These are phyloP conservation scores for Andrena praecox DNA, from an alignment of 2,888 invertebrate species.

Conservation along the genomic window DNA sequence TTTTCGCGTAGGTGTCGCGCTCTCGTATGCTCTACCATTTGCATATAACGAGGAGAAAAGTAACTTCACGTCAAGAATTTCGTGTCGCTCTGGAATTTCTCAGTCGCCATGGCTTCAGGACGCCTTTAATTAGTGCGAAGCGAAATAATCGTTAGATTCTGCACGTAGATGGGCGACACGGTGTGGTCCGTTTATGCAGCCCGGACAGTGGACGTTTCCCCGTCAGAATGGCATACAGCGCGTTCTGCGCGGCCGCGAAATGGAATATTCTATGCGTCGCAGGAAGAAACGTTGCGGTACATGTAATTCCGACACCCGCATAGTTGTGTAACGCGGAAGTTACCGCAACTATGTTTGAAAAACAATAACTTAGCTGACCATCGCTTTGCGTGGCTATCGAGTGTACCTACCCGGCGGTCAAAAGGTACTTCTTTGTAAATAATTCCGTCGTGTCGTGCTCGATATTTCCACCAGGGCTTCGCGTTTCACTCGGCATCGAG, in stretches of 20 bases:
- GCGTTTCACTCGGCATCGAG: neutral
- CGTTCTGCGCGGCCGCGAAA: neutral
- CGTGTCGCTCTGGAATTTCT: neutral
- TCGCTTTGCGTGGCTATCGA: too few species aligned
- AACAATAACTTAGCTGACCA: too few species aligned
- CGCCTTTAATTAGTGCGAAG: constrained; percentile 9
- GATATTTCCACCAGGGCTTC: neutral
- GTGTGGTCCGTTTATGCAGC: neutral
- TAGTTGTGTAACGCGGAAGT: too few species aligned
- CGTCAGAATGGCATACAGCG: neutral
- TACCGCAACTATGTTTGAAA: too few species aligned
- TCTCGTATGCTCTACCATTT: neutral
- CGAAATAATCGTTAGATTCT: neutral
- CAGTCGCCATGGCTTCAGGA: neutral
- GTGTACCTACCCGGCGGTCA: too few species aligned
- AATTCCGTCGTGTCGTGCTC: neutral
- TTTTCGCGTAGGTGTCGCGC: neutral
- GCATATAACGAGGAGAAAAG: neutral
- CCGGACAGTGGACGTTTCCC: neutral
- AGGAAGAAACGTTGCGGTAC: neutral
- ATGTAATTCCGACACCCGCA: too few species aligned
- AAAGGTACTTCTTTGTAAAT: neutral
- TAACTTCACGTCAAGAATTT: neutral
- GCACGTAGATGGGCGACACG: neutral
- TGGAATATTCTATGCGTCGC: constrained; percentile 8